Percentiles rank a stretch among this genome's conserved stretches.
Conservation (phyloP, 1,140 invertebrate genomes). For the Mylabris phalerata region DNA sequence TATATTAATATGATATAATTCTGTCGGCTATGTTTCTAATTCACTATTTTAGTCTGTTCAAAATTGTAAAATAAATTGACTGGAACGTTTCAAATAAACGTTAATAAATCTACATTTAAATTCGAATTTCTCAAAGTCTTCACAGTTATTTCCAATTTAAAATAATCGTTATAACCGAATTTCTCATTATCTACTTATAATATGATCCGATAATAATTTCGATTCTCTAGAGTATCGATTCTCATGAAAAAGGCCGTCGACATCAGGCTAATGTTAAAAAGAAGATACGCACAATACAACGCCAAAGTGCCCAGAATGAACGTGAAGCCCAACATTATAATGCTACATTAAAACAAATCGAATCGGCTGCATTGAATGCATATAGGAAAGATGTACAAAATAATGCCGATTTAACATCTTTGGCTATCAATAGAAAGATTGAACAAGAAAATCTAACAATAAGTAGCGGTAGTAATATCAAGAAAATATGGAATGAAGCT, state of each 20-base stretch:
- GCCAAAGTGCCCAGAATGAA: constrained; percentile 71
- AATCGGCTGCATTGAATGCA: constrained; percentile 76
- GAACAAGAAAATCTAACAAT: constrained; percentile 22
- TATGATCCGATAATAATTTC: no score
- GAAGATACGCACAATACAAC: constrained; percentile 75
- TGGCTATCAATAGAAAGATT: constrained; percentile 36
- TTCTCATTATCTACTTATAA: constrained; percentile 7
- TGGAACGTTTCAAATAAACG: no score
- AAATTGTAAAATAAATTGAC: no score
- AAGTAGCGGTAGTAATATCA: constrained; percentile 21
- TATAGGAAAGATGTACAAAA: constrained; percentile 72
- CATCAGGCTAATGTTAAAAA: constrained; percentile 93
- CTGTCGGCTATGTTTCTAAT: no score
- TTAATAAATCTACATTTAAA: no score
- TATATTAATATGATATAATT: no score
- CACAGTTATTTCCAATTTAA: no score
- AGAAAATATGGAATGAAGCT: constrained; percentile 63
- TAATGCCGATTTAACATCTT: constrained; percentile 61
- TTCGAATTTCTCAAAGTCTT: no score
- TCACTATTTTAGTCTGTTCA: no score
- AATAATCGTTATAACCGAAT: no score
- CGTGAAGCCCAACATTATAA: constrained; percentile 72
- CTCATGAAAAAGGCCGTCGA: constrained; percentile 88
- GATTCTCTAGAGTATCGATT: constrained; percentile 73
- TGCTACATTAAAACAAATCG: constrained; percentile 79